Base-by-base conservation (phyloP, 2,113 vertebrate species). In the Vidua macroura region DNA sequence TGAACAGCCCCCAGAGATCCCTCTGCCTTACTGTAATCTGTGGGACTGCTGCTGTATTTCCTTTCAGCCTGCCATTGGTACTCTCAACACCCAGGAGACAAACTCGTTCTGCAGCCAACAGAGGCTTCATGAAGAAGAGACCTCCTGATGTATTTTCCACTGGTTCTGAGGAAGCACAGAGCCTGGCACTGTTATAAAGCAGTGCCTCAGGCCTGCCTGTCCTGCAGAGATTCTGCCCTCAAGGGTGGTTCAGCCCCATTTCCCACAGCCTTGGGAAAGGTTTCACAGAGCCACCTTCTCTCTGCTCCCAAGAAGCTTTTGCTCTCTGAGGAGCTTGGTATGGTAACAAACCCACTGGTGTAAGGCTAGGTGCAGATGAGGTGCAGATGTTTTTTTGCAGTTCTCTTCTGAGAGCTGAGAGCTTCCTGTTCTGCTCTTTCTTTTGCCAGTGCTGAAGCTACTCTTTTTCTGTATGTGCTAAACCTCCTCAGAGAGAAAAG, bases 61-160 rank as follows among this genome's bases (percentile, higher is more conserved):
- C 67, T 62, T 67, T 21, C 39, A 87, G 53, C 43, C 70, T 69
- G 49, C 43, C 5, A 0, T 4, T 37, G 84, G 30, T 43, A 27
- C 62, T 31, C 49, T 11, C 27, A 80, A 11, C 37, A 28, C 43
- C 53, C 81, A 11, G 16, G 67, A 69, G 35, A 74, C 25, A 83
- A n/a, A 63, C 30, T 22, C 15, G 6, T 28, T 28, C 84, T 23
- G 2, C 33, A 41, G 90, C 72, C 59, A 51, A 1, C 23, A 48
- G 75, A 63, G 63, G 15, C 64, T n/a, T 55, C 5, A 2, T 11
- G 24, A 46, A 62, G 72, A 7, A 37, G 52, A 66, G 70, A 30
- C 7, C 35, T 30, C 7, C 15, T 1, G 7, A 13, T 13, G 1
- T 4, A 6, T 43, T 80, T 86, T 64, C 53, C 2, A 1, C 69